Percentiles rank a stretch among this genome's conserved stretches.
These are phyloP conservation scores for Anguilla obscura DNA, from an alignment of 2,797 vertebrate genomes.

Conservation along the genomic window DNA sequence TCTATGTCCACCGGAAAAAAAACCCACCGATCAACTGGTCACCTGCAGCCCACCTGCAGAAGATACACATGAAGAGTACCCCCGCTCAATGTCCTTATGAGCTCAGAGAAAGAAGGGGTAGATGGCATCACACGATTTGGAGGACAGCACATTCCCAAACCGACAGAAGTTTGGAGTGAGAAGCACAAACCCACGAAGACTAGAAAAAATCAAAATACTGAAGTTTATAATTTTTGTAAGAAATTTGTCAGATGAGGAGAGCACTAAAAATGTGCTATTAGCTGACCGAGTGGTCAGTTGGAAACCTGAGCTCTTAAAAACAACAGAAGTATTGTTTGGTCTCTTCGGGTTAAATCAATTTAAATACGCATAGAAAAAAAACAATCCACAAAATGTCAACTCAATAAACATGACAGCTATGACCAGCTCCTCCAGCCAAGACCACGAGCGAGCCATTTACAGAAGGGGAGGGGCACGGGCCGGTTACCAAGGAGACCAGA, in stretches of 20 bases:
- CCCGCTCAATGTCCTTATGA: too few relatives aligned
- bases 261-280: neutral
- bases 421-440: neutral
- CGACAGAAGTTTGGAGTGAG: neutral
- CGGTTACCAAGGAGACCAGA: slow-evolving; percentile 16
- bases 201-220: too few relatives aligned
- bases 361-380: neutral
- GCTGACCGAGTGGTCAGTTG: neutral
- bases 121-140: too few relatives aligned
- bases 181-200: too few relatives aligned
- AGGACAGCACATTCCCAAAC: too few relatives aligned
- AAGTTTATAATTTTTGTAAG: too few relatives aligned
- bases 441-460: neutral
- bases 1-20: too few relatives aligned
- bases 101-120: too few relatives aligned
- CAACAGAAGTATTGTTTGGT: neutral
- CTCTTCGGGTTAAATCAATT: slow-evolving; percentile 1
- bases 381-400: neutral
- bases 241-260: neutral
- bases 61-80: too few relatives aligned
- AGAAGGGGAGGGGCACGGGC: neutral
- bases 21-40: too few relatives aligned
- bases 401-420: neutral
- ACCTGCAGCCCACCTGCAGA: too few relatives aligned
- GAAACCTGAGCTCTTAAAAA: neutral